phyloP scores from a whole-genome alignment of 2,888 invertebrate species.

The Folsomia manolachei region DNA sequence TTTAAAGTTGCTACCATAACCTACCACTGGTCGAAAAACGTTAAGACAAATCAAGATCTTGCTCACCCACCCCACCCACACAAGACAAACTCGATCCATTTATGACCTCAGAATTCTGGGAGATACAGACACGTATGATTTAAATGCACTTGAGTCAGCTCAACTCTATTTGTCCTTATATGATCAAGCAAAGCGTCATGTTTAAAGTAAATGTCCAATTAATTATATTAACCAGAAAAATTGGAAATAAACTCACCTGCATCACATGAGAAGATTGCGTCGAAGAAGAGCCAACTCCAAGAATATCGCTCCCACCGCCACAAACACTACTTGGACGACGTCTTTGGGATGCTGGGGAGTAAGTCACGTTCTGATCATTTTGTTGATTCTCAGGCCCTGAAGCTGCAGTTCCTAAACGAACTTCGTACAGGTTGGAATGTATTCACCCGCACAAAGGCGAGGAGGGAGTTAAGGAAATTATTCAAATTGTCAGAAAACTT shows the following conservation, averaged over 20 bases:
- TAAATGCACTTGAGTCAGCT: not conserved
- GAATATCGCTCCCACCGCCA: not conserved
- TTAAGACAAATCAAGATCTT: no score
- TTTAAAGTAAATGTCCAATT: not conserved
- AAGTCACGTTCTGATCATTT: constrained; percentile 17
- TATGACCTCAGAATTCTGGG: constrained; percentile 3
- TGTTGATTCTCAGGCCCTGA: constrained; percentile 12
- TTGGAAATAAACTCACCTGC: constrained; percentile 32
- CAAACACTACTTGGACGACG: not conserved
- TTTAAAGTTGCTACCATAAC: no score
- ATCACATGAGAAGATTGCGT: constrained; percentile 21
- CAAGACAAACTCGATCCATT: not conserved
- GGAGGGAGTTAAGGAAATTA: constrained; percentile 38
- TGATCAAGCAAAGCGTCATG: not conserved
- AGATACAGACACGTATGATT: no score
- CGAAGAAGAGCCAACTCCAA: not conserved
- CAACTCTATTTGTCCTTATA: not conserved
- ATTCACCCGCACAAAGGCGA: constrained; percentile 25
- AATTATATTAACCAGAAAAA: no score
- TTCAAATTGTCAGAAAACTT: no score
- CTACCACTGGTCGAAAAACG: no score
- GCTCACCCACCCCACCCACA: not conserved
- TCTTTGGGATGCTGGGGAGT: not conserved
- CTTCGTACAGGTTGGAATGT: constrained; percentile 39
- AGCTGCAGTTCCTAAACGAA: constrained; percentile 22